Conservation (phyloP, 2,888 invertebrate species). For the Melanotus villosus region DNA sequence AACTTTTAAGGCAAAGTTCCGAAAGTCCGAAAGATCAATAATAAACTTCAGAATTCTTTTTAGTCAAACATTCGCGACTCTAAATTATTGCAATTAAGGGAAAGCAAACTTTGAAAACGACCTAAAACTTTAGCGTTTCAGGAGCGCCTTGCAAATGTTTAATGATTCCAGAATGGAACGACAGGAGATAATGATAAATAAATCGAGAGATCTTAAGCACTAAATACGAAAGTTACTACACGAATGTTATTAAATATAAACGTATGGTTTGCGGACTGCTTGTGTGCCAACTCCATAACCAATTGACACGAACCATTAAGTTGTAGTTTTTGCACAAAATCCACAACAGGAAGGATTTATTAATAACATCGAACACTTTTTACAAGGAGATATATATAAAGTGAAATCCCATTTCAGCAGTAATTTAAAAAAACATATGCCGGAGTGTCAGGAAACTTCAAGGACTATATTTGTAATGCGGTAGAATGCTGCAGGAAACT, state of each 20-base stretch:
- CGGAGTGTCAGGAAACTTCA: slow-evolving; percentile 32
- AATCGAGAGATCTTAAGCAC: slow-evolving; percentile 15
- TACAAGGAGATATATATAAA: background rate
- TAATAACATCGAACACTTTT: no score
- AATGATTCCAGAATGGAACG: slow-evolving; percentile 29
- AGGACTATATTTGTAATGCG: slow-evolving; percentile 40
- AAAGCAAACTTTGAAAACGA: slow-evolving; percentile 30
- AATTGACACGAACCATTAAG: no score
- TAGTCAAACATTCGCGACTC: slow-evolving; percentile 33
- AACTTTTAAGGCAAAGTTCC: slow-evolving; percentile 22
- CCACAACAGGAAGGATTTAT: no score
- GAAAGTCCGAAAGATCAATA: slow-evolving; percentile 37
- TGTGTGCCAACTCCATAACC: no score
- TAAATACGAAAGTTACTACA: slow-evolving; percentile 12
- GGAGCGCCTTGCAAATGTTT: slow-evolving; percentile 33
- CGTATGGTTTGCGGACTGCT: no score
- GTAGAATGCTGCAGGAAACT: slow-evolving; percentile 42
- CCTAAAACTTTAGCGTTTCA: slow-evolving; percentile 28
- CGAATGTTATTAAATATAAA: no score
- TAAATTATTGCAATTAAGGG: slow-evolving; percentile 38
- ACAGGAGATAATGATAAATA: slow-evolving; percentile 23
- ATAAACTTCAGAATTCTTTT: slow-evolving; percentile 28
- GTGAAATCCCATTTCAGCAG: slow-evolving; percentile 23
- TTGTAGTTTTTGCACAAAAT: no score
- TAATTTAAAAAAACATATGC: slow-evolving; percentile 36